phyloP scores from a whole-genome alignment of 2,888 invertebrate species.

The Saturnia pavonia region DNA sequence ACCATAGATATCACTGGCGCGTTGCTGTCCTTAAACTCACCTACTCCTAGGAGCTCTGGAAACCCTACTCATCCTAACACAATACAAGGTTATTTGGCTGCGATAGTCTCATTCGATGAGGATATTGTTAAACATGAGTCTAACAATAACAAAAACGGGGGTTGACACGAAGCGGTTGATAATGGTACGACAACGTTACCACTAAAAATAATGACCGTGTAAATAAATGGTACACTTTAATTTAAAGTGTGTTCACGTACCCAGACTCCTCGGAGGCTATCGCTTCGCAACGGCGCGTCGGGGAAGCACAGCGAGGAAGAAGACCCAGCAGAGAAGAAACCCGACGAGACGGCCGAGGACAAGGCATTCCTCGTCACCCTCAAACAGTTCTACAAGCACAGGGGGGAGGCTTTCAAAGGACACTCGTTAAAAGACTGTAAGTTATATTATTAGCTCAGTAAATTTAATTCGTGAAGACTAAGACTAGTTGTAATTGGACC shows the following conservation, averaged over 20 bases:
- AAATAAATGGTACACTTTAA: not conserved
- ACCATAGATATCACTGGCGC: too few relatives aligned
- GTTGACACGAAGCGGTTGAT: too few relatives aligned
- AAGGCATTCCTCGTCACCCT: conserved; percentile 57
- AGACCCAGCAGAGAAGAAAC: conserved; percentile 38
- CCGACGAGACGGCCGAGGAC: conserved; percentile 51
- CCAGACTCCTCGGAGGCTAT: conserved; percentile 62
- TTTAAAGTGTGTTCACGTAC: conserved; percentile 1
- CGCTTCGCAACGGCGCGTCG: conserved; percentile 62
- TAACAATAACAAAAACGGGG: too few relatives aligned
- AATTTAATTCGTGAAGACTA: not conserved
- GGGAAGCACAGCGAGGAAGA: conserved; percentile 54
- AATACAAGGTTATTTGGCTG: too few relatives aligned
- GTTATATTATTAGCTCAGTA: conserved; percentile 23
- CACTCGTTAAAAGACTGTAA: conserved; percentile 61
- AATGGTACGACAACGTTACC: not conserved
- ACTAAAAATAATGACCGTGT: not conserved
- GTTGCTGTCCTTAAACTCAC: too few relatives aligned
- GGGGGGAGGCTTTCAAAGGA: conserved; percentile 50
- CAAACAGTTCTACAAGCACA: conserved; percentile 56
- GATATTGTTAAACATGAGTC: too few relatives aligned
- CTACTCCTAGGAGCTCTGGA: too few relatives aligned
- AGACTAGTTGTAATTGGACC: not conserved
- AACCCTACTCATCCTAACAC: too few relatives aligned
- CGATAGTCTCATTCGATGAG: too few relatives aligned